Evolutionary conservation across 2,888 invertebrate genomes (phyloP), one percentile per base, ranked within the genome.

Genomic region (Isotomurus palustris): DNA sequence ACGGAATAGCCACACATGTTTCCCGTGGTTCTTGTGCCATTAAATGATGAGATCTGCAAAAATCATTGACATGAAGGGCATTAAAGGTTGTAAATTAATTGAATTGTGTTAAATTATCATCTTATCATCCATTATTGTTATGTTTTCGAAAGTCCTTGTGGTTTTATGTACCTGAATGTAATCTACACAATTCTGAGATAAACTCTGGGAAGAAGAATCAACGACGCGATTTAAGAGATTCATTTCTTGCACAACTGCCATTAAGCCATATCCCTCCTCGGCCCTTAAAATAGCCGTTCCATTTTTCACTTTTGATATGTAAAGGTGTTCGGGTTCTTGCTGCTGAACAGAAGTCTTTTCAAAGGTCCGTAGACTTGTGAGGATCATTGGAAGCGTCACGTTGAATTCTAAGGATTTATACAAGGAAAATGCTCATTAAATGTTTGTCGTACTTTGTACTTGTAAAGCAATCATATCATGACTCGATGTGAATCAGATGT

Each of bases 221-320:
- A 24, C 21, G 14, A 4, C 14, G 3, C 6, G 43, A 21, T 32
- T 24, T 19, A n/a, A 21, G 22, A 49, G 36, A 35, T 49, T 35
- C 49, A 49, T 49, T 35, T 19, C n/a, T 49, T 49, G 49, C 6
- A 49, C 49, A 10, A 49, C 49, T 6, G 21, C 49, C 49, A 49
- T 49, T 10, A 49, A 21, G 12, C 49, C 49, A 19, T n/a, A 35
- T 3, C 49, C 49, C 17, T 32, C 12, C 4, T 17, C 35, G 3
- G 49, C 35, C 19, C 21, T 5, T 12, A 49, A 35, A 28, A 47
- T 25, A 4, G 28, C 17, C 6, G 47, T 27, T 5, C 47, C 47
- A 47, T 47, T 47, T 19, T 25, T 25, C 14, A 28, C 47, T 6
- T 17, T 47, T n/a, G 24, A 47, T 3, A 47, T 17, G 17, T 47